Conservation (phyloP, 1,140 invertebrate species). For the Coptotermes formosanus region DNA sequence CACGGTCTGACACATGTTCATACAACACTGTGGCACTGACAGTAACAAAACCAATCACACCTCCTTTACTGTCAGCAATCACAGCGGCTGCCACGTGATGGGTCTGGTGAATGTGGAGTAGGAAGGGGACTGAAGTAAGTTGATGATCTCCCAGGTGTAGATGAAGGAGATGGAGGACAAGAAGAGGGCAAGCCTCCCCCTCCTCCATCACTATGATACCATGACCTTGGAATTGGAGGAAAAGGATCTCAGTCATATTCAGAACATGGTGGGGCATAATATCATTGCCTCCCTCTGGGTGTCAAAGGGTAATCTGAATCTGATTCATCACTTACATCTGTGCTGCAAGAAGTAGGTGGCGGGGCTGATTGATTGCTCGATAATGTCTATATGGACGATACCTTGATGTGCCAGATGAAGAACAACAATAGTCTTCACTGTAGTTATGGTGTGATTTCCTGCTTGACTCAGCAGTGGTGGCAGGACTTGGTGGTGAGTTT, state of each 20-base stretch:
- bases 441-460: constrained; percentile 54
- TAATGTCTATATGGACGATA: constrained; percentile 73
- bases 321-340: constrained; percentile 88
- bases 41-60: background rate
- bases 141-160: constrained; percentile 58
- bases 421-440: constrained; percentile 39
- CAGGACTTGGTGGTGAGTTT: constrained; percentile 88
- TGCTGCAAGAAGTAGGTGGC: constrained; percentile 93
- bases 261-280: constrained; percentile 46
- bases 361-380: constrained; percentile 76
- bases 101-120: constrained; percentile 64
- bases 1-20: background rate
- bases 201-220: constrained; percentile 65
- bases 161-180: constrained; percentile 77
- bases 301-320: constrained; percentile 65
- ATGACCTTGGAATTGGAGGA: constrained; percentile 77
- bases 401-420: constrained; percentile 45
- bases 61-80: constrained; percentile 23
- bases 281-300: constrained; percentile 36
- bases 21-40: background rate
- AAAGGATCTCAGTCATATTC: constrained; percentile 67
- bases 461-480: constrained; percentile 64
- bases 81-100: constrained; percentile 2
- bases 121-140: constrained; percentile 72
- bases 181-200: constrained; percentile 48